Conservation (phyloP, 2,797 vertebrate species). For the Bovichtus variegatus region DNA sequence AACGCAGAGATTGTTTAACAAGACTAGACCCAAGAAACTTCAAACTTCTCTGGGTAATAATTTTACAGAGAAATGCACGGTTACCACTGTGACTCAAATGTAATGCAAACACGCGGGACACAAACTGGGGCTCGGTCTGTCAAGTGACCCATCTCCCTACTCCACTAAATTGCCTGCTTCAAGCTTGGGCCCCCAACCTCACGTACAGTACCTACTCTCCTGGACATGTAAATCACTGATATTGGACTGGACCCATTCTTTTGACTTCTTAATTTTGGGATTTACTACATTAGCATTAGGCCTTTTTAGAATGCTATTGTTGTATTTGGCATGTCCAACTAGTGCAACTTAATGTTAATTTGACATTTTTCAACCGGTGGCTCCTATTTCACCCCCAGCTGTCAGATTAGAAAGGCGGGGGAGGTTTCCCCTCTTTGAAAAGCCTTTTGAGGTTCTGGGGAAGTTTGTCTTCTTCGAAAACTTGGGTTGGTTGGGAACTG, state of each 20-base stretch:
- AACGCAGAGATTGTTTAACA: no score
- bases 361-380: background rate
- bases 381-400: background rate
- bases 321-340: constrained; percentile 1
- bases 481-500: constrained; percentile 4
- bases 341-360: background rate
- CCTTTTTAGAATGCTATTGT: constrained; percentile 10
- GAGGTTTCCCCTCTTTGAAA: no score
- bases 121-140: background rate
- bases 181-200: constrained; percentile 27
- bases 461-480: constrained; percentile 46
- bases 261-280: constrained; percentile 4
- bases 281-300: background rate
- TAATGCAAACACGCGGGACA: background rate
- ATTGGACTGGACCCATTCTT: constrained; percentile 15
- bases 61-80: background rate
- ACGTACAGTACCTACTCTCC: constrained; percentile 1
- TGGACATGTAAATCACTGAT: background rate
- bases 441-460: no score
- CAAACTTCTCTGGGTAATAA: background rate
- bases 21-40: background rate
- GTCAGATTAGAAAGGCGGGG: no score
- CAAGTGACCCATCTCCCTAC: background rate
- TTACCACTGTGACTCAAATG: background rate
- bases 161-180: background rate